Evolutionary conservation across 2,113 vertebrate genomes (phyloP).

Genomic region (Clupea harengus): DNA sequence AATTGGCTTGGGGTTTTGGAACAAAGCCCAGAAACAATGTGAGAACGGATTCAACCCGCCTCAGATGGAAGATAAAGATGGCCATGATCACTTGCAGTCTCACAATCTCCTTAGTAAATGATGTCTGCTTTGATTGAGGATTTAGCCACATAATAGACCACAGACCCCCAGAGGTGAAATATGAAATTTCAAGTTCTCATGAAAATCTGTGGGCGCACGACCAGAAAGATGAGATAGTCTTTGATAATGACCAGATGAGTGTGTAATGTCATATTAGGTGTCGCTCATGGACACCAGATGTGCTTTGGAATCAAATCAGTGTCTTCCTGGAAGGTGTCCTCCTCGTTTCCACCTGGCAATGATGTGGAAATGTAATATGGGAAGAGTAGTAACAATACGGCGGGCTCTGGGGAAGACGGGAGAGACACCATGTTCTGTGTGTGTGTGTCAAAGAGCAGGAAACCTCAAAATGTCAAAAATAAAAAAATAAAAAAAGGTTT

Average conservation of each 20-base stretch:
- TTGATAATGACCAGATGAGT: not conserved
- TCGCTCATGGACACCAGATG: not conserved
- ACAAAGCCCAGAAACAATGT: conserved; percentile 43
- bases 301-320: not conserved
- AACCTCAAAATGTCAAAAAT: not conserved
- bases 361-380: not conserved
- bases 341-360: not conserved
- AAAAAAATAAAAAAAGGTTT: not conserved
- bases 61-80: conserved; percentile 13
- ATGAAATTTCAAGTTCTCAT: not conserved
- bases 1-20: conserved; percentile 38
- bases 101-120: not conserved
- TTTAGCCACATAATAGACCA: not conserved
- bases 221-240: not conserved
- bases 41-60: not conserved
- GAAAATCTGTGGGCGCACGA: not conserved
- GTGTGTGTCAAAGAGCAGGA: not conserved
- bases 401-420: not conserved
- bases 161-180: not conserved
- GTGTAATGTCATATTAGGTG: not conserved
- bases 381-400: not conserved
- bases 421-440: not conserved
- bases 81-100: conserved; percentile 20
- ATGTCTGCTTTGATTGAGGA: not conserved
- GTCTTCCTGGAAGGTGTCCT: not conserved